Base-by-base conservation (phyloP, 2,797 vertebrate genomes). In the Muraenolepis orangiensis region DNA sequence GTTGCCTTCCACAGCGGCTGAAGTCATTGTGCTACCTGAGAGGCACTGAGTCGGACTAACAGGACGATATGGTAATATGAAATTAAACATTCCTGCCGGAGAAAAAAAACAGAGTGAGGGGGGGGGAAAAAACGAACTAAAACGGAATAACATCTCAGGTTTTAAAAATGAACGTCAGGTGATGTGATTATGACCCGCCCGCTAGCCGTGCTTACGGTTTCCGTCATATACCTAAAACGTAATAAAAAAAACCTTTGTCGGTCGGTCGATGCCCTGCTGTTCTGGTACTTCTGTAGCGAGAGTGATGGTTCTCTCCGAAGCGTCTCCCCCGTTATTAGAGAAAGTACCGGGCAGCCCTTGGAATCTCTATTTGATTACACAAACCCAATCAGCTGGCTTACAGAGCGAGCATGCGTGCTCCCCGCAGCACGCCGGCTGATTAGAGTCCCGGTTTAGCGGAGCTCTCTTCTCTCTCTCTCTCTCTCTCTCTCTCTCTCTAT, bases 51-150 rank as follows among this genome's bases (percentile, higher is more conserved):
- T 40, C 38, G 38, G 40, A 7, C 3, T 38, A 7, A 38, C 36
- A 11, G 6, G 36, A 11, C 36, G 10, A 51, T 20, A 51, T n/a
- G 67, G 77, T 82, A 77, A 86, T 79, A 38, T 70, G 75, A 40
- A 83, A 85, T 88, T 87, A 86, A 72, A 85, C 70, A 66, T 69
- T 57, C 32, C 36, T 77, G 72, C 26, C n/a, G 86, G 78, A 78
- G 72, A 70, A 34, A 57, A 64, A 74, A 75, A 70, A 34, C 57
- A 64, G 76, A 75, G 76, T 64, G 34, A 32, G 13, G 18, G 12
- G 38, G 16, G 38, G 16, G 16, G 16, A 13, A 16, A 14, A 12
- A 18, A 42, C 40, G 32, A 3, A 3, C 7, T 34, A 3, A 3
- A 34, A 3, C 32, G 7, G 38, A 14, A 40, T 12, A 14, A 40